Evolutionary conservation across 2,888 invertebrate species (phyloP).

Genomic region (Pheosia gnoma): DNA sequence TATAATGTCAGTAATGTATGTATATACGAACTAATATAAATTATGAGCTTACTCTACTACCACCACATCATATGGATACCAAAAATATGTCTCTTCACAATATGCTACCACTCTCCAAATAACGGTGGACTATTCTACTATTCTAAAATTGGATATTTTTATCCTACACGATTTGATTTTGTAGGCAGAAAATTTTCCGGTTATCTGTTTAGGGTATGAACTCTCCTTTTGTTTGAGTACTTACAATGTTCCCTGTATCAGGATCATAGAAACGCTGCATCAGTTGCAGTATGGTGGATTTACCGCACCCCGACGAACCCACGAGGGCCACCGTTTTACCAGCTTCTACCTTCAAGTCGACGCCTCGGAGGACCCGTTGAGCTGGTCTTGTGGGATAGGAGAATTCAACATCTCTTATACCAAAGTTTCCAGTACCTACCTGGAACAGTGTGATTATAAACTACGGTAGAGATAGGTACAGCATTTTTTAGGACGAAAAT

Average conservation of each 20-base stretch:
- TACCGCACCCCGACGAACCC: conserved; percentile 90
- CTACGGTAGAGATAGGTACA: background rate
- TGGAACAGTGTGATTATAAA: conserved; percentile 44
- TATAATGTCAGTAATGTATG: no score
- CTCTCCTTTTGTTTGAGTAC: conserved; percentile 12
- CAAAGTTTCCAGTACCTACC: conserved; percentile 86
- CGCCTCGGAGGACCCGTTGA: conserved; percentile 87
- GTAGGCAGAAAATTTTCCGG: background rate
- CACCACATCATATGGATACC: no score
- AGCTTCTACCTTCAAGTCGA: conserved; percentile 86
- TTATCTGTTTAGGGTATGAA: background rate
- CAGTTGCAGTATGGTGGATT: conserved; percentile 91
- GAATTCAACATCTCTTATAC: conserved; percentile 88
- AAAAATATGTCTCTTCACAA: no score
- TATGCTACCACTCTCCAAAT: no score
- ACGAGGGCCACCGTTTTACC: conserved; percentile 91
- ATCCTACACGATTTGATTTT: background rate
- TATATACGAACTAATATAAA: no score
- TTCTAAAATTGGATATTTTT: no score
- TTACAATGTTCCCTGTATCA: conserved; percentile 80
- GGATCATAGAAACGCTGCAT: conserved; percentile 92
- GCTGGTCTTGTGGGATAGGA: conserved; percentile 91
- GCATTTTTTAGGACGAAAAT: no score
- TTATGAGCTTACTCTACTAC: no score
- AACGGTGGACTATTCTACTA: no score